These are phyloP conservation scores for Craseonycteris thonglongyai DNA, from an alignment of 2,113 vertebrate species.

Conservation along the genomic window DNA sequence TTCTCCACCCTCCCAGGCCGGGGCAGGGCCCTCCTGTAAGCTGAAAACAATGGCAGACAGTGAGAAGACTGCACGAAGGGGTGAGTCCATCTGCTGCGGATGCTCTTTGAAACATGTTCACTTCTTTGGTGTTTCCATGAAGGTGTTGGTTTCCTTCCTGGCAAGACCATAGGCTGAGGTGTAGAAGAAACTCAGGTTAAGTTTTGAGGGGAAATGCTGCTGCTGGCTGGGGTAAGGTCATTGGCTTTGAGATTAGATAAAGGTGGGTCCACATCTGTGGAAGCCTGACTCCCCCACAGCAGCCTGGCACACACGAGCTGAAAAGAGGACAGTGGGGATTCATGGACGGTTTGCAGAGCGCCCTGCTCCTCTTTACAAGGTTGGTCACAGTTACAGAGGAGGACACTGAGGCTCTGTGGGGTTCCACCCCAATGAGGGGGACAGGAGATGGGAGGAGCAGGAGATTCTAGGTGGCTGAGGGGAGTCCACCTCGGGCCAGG, in stretches of 20 bases:
- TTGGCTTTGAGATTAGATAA: not conserved
- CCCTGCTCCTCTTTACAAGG: too few species aligned
- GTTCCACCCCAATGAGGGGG: not conserved
- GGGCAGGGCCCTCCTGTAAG: not conserved
- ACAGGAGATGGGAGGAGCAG: not conserved
- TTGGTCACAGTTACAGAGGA: not conserved
- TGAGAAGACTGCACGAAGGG: too few species aligned
- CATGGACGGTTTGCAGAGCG: not conserved
- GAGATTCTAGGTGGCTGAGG: not conserved
- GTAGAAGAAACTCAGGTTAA: not conserved
- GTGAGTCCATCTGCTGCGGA: not conserved
- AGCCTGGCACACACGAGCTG: not conserved
- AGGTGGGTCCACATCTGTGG: not conserved
- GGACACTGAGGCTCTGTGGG: not conserved
- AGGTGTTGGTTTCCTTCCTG: not conserved
- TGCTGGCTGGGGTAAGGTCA: not conserved
- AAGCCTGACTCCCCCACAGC: not conserved
- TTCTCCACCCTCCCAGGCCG: not conserved
- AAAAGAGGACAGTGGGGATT: accelerated
- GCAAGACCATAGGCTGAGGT: not conserved
- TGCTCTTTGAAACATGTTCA: not conserved
- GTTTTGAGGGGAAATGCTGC: not conserved
- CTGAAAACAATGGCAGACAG: accelerated
- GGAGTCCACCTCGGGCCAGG: not conserved
- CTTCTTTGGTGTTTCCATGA: not conserved